These are phyloP conservation scores for Xestoiulus laeticollis DNA, from an alignment of 2,888 invertebrate species.

Conservation along the genomic window DNA sequence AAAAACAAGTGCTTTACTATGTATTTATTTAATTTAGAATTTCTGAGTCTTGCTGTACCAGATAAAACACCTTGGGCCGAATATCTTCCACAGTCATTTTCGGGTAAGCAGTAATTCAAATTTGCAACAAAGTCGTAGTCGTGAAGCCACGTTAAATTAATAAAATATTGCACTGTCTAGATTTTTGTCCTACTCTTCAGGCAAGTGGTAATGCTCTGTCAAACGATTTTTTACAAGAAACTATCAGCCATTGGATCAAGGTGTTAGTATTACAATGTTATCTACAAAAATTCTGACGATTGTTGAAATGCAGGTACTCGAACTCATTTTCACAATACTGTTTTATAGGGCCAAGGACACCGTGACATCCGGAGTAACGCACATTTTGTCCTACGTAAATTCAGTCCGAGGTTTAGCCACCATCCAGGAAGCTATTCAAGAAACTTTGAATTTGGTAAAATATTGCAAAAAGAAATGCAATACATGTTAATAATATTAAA, in stretches of 20 bases:
- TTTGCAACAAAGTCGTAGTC: not conserved
- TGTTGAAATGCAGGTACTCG: not conserved
- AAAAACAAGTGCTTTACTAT: not conserved
- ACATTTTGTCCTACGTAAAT: conserved; percentile 49
- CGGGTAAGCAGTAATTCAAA: conserved; percentile 7
- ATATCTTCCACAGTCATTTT: conserved; percentile 47
- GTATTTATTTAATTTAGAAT: not conserved
- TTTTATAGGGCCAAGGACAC: conserved; percentile 31
- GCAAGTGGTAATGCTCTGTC: not conserved
- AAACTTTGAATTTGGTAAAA: conserved; percentile 40
- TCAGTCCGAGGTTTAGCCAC: conserved; percentile 38
- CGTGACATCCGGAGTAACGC: conserved; percentile 28
- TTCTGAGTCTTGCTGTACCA: conserved; percentile 8
- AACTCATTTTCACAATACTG: not conserved
- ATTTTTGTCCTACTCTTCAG: conserved; percentile 34
- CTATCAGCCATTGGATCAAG: conserved; percentile 38
- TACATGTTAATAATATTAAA: not conserved
- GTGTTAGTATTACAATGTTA: not conserved
- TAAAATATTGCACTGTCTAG: conserved; percentile 8
- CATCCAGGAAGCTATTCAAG: conserved; percentile 49
- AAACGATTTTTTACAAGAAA: conserved; percentile 47
- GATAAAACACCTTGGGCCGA: conserved; percentile 40
- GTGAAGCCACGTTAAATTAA: not conserved
- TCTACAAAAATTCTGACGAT: not conserved
- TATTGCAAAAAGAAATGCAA: not conserved